Evolutionary conservation across 2,113 vertebrate species (phyloP), one percentile per base, ranked within the genome.

Genomic region (Seriola quinqueradiata): DNA sequence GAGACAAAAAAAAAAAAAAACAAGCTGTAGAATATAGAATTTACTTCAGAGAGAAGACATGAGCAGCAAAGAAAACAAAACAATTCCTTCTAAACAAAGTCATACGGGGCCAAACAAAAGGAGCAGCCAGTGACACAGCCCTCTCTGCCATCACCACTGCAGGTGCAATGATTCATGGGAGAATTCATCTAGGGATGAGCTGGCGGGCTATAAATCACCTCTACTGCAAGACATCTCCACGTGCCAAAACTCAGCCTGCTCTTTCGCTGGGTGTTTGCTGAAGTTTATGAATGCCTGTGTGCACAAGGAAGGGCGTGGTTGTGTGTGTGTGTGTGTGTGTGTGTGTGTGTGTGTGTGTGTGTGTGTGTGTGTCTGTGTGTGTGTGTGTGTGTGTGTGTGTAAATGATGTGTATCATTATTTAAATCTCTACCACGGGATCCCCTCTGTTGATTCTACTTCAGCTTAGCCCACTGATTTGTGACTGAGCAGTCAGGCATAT

Each of bases 141-240:
- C 79, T 70, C 86, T 79, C 82, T 89, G 74, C 77, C 85, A 75
- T 86, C 68, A 79, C 82, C 64, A 83, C 86, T 85, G 91, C 92
- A 93, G 90, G 88, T 87, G 88, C 90, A 90, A 90, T 93, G 92
- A 92, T 92, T 93, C 91, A 92, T 83, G 77, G 85, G 88, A 94
- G 88, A 91, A 91, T 92, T 92, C 84, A 92, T 90, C 88, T 82
- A 25, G 72, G 87, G 81, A 88, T 82, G 86, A 87, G 89, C 81
- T 76, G 66, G 81, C 32, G 50, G 83, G 81, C 89, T 63, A 94
- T 93, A 91, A 92, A 93, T 95, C 88, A 92, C 75, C 63, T 79
- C 87, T 44, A 80, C 87, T 79, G 86, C 87, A 79, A 85, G 88
- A 91, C 87, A 79, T 79, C 71, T 63, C 71, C 82, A 83, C 76